Evolutionary conservation across 1,140 invertebrate genomes (phyloP), one percentile per base, ranked within the genome.

Genomic region (Papilio helenus): DNA sequence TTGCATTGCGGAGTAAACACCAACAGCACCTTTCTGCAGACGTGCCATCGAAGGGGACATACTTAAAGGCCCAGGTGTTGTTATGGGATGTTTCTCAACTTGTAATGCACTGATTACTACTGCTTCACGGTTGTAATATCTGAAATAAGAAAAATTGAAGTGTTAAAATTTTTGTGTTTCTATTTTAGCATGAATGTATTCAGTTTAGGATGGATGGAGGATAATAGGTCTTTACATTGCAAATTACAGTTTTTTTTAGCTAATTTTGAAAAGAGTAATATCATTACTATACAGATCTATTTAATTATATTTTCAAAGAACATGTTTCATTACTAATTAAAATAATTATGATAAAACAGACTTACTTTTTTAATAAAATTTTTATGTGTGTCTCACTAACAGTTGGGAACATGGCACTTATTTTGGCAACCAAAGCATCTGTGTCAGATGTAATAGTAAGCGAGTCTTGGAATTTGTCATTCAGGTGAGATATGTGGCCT

Each of bases 61-160:
- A 26, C 96, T 95, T 84, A 95, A 96, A 14, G 97, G 97, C 73
- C 98, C 98, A 39, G 97, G 97, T 73, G 97, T 98, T 68, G 97
- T 97, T 80, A 98, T 96, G 80, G 98, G 98, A 96, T 98, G 97
- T 93, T 98, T 98, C 92, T 98, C 98, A 77, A 98, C 98, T 96
- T 99, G 97, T 73, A 99, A 95, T 42, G 98, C 98, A 93, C 98
- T 98, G 93, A 99, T 97, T 46, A 99, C 98, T 85, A 99, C 97
- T 82, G 98, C 98, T 95, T 98, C 98, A 81, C 98, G 96, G 93
- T 98, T 98, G 95, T 99, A 98, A 81, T 94, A 93, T 72, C 91
- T 92, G 81, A 26, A 55, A 8, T 46, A 23, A 61, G 23, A 44
- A n/a, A 58, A n/a, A 58, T 23, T n/a, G 23, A 49, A 49, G 16